Evolutionary conservation across 2,888 invertebrate species (phyloP), one percentile per base, ranked within the genome.

Genomic region (Drosophila stalkeri): DNA sequence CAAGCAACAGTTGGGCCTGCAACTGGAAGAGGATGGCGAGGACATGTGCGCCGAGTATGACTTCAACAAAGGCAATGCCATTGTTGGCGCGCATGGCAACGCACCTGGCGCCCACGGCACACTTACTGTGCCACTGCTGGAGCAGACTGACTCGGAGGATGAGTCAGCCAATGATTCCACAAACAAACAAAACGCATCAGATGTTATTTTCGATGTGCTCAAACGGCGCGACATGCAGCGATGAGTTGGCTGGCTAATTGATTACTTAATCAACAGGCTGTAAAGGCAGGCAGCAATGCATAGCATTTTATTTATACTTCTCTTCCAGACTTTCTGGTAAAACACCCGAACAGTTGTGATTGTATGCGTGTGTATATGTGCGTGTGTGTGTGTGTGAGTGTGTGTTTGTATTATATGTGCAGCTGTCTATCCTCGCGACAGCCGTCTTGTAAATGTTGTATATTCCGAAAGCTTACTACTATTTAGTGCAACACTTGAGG

Each of bases 171-270:
- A 94, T 49, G 91, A 93, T 1, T 68, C 75, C 7, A 9, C 56
- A n/a, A 90, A 91, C 72, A 94, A 95, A 69, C 93, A 94, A 12
- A 94, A 94, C 80, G 88, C 92, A 47, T 93, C 93, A 3, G 93
- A 94, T 63, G 94, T 95, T 2, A 92, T 95, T 8, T 94, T 94
- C 66, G 94, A 95, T 82, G 94, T 95, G 1, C 77, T 94, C 16
- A 94, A 94, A 76, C 90, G 95, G 60, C 90, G 95, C 64, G 95
- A 95, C 77, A 90, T 91, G 77, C 90, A 91, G 72, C 91, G 91
- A 87, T 91, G 85, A 91, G 52, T 37, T 59, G 46, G n/a, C 27
- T 35, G 46, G n/a, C 35, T 35, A 33, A 18, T 18, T 33, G 51
- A 33, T 51, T 51, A 33, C 51, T 18, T 18, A 51, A 51, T n/a